Base-by-base conservation (phyloP, 2,113 vertebrate species). In the Corythaixoides concolor region DNA sequence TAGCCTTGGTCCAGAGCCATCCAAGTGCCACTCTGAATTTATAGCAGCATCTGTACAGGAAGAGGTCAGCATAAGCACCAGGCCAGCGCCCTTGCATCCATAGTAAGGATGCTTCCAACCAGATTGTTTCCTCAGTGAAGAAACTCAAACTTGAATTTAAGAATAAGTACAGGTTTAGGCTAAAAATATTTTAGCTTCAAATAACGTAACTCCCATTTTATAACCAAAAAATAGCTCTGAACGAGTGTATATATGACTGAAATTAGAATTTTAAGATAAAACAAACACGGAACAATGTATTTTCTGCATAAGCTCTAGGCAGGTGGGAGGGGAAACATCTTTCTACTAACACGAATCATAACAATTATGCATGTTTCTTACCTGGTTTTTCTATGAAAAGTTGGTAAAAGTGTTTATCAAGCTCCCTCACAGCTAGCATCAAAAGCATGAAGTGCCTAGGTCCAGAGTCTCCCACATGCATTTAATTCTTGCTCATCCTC, bases 401-500 rank as follows among this genome's bases (percentile, higher is more conserved):
- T 43, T 93, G 95, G 56, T 62, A 77, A 88, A 91, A 95, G 87
- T 94, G 95, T 84, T 90, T 96, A 97, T 91, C 95, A 97, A 88
- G 85, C 52, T 96, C 94, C 96, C 95, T 96, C 89, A 69, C 94
- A 97, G 96, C 78, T 97, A 97, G 92, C 90, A 96, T 89, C 94
- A 96, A 97, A 96, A 94, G 94, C 74, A 95, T 56, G 96, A 96
- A 83, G 66, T 88, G 90, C 78, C 93, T 97, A 97, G 97, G 95
- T 96, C 96, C 96, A 94, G 92, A 95, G 95, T 95, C 72, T 97
- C 82, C 79, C 97, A 96, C 68, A 95, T 90, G 89, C 80, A 94
- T 53, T 97, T 94, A 97, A 95, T 90, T 92, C 91, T 94, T 96
- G 93, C 80, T 94, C 95, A 96, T 97, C 96, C 78, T 97, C 97